A percentile compares a stretch with the other conserved stretches of the same genome.
Conservation (phyloP, 1,140 invertebrate species). For the Neotoxoptera formosana region DNA sequence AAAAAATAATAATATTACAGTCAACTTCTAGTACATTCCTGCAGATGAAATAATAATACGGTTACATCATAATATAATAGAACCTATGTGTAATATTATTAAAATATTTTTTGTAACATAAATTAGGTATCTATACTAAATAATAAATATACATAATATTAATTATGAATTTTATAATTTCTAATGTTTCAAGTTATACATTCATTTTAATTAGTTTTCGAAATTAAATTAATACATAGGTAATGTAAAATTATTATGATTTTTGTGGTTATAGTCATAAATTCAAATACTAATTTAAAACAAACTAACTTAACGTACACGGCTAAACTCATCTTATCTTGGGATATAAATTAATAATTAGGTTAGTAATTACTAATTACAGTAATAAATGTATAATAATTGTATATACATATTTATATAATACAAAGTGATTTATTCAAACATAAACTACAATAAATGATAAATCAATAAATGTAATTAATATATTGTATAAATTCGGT, state of each 20-base stretch:
- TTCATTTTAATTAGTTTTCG: not conserved
- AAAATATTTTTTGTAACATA: not conserved
- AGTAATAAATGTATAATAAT: not conserved
- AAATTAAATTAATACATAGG: slow-evolving; percentile 3
- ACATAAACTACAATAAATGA: not conserved
- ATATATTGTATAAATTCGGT: not conserved
- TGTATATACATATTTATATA: not conserved
- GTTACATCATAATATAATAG: not conserved
- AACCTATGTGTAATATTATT: not conserved
- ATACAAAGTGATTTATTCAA: not conserved
- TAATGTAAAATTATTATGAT: not conserved
- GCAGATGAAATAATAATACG: not conserved
- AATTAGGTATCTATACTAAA: not conserved
- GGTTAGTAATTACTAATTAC: not conserved
- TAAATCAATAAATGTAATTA: not conserved
- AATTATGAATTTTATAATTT: not conserved
- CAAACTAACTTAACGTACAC: not conserved
- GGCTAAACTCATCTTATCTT: not conserved
- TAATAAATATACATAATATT: not conserved
- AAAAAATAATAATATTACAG: not conserved
- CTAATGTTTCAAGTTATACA: not conserved
- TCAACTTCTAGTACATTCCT: not conserved
- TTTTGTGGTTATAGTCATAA: not conserved
- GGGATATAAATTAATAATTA: not conserved
- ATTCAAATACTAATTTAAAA: not conserved